Conservation (phyloP, 1,140 invertebrate genomes). For the Drosophila orena region DNA sequence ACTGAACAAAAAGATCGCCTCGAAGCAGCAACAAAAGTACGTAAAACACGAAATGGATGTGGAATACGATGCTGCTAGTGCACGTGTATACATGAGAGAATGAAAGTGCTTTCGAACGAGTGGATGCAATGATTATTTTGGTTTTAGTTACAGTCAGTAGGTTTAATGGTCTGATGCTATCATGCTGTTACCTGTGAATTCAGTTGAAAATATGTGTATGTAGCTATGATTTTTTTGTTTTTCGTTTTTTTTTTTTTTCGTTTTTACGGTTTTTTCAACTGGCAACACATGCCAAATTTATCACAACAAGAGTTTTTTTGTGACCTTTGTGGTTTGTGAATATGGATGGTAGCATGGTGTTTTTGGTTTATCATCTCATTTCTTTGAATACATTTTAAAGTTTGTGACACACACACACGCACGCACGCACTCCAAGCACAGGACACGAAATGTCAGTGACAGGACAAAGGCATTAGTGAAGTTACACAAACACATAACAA, state of each 20-base stretch:
- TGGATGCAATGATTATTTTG: conserved; percentile 30
- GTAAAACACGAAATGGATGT: conserved; percentile 10
- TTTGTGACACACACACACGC: conserved; percentile 28
- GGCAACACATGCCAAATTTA: conserved; percentile 31
- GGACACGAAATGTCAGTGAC: conserved; percentile 48
- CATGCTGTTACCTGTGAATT: conserved; percentile 28
- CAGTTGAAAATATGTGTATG: conserved; percentile 9
- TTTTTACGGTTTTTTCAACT: conserved; percentile 8
- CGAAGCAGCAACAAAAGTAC: conserved; percentile 30
- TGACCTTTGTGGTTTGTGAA: conserved; percentile 30
- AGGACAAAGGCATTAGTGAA: conserved; percentile 52
- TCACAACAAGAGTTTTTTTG: conserved; percentile 31
- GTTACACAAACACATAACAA: conserved; percentile 52
- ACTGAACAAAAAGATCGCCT: conserved; percentile 46
- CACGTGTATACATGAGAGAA: conserved; percentile 14
- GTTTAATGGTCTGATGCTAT: conserved; percentile 37
- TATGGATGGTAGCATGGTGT: conserved; percentile 4
- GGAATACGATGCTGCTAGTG: conserved; percentile 5
- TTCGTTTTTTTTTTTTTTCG: neutral
- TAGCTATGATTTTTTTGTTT: no score
- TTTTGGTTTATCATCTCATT: conserved; percentile 11
- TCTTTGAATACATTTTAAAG: conserved; percentile 16
- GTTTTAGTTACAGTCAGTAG: conserved; percentile 42
- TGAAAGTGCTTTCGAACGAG: conserved; percentile 12
- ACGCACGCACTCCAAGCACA: conserved; percentile 3